Percentiles rank a stretch among this genome's conserved stretches.
These are phyloP conservation scores for Melieria crassipennis DNA, from an alignment of 2,888 invertebrate genomes.

Conservation along the genomic window DNA sequence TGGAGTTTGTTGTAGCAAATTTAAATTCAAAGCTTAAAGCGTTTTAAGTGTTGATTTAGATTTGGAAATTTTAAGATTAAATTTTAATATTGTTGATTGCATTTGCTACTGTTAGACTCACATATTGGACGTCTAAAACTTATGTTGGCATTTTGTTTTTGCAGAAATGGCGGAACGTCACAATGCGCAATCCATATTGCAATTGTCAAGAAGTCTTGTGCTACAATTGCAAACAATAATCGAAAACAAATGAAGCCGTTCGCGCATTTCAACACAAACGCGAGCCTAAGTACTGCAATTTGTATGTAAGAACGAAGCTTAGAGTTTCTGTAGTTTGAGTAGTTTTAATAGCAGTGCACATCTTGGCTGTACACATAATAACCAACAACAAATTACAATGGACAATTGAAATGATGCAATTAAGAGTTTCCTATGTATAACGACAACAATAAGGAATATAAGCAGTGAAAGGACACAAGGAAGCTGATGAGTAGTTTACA, in stretches of 20 bases:
- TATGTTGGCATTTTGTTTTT: slow-evolving; percentile 52
- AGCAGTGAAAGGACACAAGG: too few relatives aligned
- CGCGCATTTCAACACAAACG: not conserved
- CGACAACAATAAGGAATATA: too few relatives aligned
- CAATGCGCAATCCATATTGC: slow-evolving; percentile 83
- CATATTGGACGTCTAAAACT: not conserved
- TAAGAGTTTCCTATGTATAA: too few relatives aligned
- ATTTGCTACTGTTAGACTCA: too few relatives aligned
- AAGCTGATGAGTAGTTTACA: too few relatives aligned
- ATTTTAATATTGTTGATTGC: too few relatives aligned
- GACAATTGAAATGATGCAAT: too few relatives aligned
- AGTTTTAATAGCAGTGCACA: too few relatives aligned
- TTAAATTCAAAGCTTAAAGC: not conserved
- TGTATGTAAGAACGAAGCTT: slow-evolving; percentile 6
- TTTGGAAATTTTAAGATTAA: too few relatives aligned
- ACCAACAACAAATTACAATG: too few relatives aligned
- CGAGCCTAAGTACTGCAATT: not conserved
- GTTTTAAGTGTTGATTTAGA: not conserved
- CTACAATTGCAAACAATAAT: slow-evolving; percentile 90
- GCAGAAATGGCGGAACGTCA: slow-evolving; percentile 98
- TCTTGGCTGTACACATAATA: too few relatives aligned
- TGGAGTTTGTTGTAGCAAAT: not conserved
- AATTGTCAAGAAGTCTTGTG: slow-evolving; percentile 86
- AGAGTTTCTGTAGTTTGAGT: slow-evolving; percentile 17
- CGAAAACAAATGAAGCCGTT: slow-evolving; percentile 80